Evolutionary conservation across 1,140 invertebrate species (phyloP).

Genomic region (Micrasema longulum): DNA sequence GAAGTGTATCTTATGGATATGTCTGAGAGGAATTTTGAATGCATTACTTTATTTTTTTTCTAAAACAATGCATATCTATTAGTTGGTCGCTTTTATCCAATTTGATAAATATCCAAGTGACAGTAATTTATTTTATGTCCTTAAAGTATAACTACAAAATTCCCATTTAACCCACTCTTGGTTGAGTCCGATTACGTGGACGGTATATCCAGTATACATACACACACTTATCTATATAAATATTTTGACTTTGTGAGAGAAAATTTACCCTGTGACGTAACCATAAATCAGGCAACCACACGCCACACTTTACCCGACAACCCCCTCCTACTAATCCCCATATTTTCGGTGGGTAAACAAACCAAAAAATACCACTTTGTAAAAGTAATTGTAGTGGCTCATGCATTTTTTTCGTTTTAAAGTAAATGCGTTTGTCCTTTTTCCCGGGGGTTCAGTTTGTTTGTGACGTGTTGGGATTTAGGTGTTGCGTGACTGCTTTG

Average conservation of each 20-base stretch:
- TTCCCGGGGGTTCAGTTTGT: not conserved
- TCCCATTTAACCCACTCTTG: too few relatives aligned
- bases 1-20: too few relatives aligned
- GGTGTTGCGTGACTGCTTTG: constrained; percentile 47
- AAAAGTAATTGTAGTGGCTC: not conserved
- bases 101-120: too few relatives aligned
- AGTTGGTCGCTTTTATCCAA: too few relatives aligned
- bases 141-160: too few relatives aligned
- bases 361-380: constrained; percentile 4
- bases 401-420: not conserved
- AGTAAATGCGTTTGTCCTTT: not conserved
- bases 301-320: constrained; percentile 34
- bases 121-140: too few relatives aligned
- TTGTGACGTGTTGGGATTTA: not conserved
- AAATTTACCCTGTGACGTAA: constrained; percentile 24
- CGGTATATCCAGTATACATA: not conserved
- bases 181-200: too few relatives aligned
- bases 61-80: too few relatives aligned
- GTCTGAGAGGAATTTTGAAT: too few relatives aligned
- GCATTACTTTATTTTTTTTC: too few relatives aligned
- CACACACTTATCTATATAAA: not conserved
- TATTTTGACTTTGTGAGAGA: constrained; percentile 32
- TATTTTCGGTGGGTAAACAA: not conserved
- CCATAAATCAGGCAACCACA: constrained; percentile 51
- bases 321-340: constrained; percentile 7